Evolutionary conservation across 2,113 vertebrate genomes (phyloP).

Genomic region (Octodon degus): DNA sequence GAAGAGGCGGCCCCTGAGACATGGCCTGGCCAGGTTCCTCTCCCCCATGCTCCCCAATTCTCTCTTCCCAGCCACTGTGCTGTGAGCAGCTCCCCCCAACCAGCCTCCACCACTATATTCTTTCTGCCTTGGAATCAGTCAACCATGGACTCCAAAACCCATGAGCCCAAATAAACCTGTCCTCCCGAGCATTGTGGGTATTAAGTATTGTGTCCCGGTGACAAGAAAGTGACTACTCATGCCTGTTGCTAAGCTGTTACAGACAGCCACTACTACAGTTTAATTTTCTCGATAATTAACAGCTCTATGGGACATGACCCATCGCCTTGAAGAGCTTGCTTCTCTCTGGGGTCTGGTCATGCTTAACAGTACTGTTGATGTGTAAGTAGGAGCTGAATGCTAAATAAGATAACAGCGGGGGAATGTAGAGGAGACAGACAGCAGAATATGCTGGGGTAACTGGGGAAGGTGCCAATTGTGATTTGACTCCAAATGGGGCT

Average conservation of each 20-base stretch:
- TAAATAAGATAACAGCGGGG: not conserved
- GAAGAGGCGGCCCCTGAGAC: not conserved
- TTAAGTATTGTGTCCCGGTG: not conserved
- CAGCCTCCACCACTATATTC: not conserved
- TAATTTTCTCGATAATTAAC: not conserved
- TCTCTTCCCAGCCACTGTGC: not conserved
- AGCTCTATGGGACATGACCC: not conserved
- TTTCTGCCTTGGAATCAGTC: not conserved
- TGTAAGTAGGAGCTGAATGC: not conserved
- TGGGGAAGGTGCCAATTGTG: not conserved
- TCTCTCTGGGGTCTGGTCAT: not conserved
- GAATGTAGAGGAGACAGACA: conserved; percentile 2
- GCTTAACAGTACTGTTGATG: not conserved
- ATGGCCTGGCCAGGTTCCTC: not conserved
- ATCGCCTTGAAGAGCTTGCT: not conserved
- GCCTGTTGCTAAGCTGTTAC: not conserved
- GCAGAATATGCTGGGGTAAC: not conserved
- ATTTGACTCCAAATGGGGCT: not conserved
- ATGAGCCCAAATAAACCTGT: not conserved
- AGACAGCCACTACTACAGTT: not conserved
- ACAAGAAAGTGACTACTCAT: not conserved
- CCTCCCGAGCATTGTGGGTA: not conserved
- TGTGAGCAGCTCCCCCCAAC: not conserved
- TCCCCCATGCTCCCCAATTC: not conserved
- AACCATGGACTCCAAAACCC: not conserved